Percentiles rank a stretch among this genome's conserved stretches.
These are phyloP conservation scores for Corythucha ciliata DNA, from an alignment of 2,888 invertebrate genomes.

Conservation along the genomic window DNA sequence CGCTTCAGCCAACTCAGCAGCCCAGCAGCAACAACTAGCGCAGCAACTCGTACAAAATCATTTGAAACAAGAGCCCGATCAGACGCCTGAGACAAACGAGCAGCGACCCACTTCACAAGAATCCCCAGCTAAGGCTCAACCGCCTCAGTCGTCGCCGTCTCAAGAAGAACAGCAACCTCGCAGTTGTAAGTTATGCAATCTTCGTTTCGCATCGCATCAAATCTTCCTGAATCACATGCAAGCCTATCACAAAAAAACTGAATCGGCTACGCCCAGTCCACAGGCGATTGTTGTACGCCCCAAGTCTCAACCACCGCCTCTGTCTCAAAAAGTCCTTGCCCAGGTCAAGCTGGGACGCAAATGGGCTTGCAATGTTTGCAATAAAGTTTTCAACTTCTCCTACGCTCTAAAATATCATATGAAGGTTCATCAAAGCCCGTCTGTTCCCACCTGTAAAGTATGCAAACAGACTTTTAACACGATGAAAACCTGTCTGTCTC, in stretches of 20 bases:
- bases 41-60: no score
- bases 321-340: no score
- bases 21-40: no score
- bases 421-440: constrained; percentile 14
- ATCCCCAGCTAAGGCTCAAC: constrained; percentile 5
- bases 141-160: not conserved
- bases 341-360: constrained; percentile 2
- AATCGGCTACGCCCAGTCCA: not conserved
- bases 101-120: no score
- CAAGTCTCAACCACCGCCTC: constrained; percentile 8
- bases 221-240: constrained; percentile 18
- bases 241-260: constrained; percentile 19
- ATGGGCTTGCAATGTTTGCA: constrained; percentile 25
- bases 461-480: constrained; percentile 28
- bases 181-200: constrained; percentile 20
- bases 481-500: constrained; percentile 28
- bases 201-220: constrained; percentile 16
- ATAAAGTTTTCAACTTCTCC: constrained; percentile 26
- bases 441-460: constrained; percentile 27
- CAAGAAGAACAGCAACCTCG: no score
- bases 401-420: constrained; percentile 26
- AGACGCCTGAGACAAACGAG: no score
- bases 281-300: not conserved
- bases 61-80: no score
- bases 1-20: no score